Evolutionary conservation across 2,113 vertebrate species (phyloP), one percentile per base, ranked within the genome.

Genomic region (Uropsilus gracilis): DNA sequence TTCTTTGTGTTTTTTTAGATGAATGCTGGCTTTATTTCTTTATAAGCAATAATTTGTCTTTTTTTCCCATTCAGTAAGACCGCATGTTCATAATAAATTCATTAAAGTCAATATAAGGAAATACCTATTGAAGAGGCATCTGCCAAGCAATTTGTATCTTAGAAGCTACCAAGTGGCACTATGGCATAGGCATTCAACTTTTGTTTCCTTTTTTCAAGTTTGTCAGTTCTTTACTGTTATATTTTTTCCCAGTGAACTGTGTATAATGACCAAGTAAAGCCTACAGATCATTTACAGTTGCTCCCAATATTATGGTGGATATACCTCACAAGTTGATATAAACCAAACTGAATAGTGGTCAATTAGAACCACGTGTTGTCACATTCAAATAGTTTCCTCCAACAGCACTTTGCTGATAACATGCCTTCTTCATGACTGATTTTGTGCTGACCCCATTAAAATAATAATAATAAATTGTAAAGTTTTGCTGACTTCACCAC

Each of bases 401-500:
- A 96, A 96, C 96, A 97, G 97, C 95, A 98, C 97, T 66, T 77
- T 77, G 82, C 90, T 95, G 96, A 86, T n/a, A n/a, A n/a, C 32
- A 97, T 90, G 88, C 72, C 89, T 89, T 90, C 76, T 91, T 77
- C 72, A 96, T 26, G 63, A 55, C 88, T 95, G 91, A 90, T 91
- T 94, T 89, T 91, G 94, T 93, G 55, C 77, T 97, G 90, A 80
- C 89, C 73, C 97, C 96, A 92, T 61, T 97, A 94, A 95, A 97
- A 95, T 97, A 83, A 91, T 90, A 96, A 72, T 91, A 81, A 95
- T 78, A 96, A 50, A 93, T 8, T 63, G 84, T 71, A 86, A 34
- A 84, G 69, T 44, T 91, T 94, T n/a, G n/a, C n/a, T n/a, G n/a
- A n/a, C n/a, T 99, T 99, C 98, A 98, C 98, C 98, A 98, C 97